Conservation (phyloP, 1,140 invertebrate genomes). For the Polypedilum vanderplanki region DNA sequence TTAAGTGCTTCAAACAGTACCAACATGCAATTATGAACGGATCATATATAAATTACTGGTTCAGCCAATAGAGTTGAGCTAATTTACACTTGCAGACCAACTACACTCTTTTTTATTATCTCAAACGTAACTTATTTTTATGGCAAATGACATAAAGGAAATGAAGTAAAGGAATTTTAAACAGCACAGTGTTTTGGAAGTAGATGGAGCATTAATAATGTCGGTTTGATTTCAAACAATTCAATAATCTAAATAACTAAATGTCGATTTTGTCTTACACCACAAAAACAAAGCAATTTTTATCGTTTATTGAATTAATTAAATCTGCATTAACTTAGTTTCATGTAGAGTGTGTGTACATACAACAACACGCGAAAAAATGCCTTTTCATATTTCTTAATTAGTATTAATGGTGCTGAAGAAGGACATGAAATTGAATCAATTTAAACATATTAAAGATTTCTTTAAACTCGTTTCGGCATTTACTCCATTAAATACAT, state of each 20-base stretch:
- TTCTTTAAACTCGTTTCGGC: not conserved
- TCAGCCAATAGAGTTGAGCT: not conserved
- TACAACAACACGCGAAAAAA: not conserved
- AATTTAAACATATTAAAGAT: not conserved
- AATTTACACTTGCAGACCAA: not conserved
- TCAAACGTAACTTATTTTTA: not conserved
- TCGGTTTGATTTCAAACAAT: not conserved
- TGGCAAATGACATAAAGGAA: not conserved
- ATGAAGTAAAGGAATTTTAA: not conserved
- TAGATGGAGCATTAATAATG: not conserved
- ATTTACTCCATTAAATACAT: not conserved
- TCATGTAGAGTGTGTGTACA: not conserved
- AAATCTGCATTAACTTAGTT: not conserved
- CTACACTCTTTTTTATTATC: not conserved
- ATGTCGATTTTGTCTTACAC: too few relatives aligned
- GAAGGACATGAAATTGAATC: not conserved
- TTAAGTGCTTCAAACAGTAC: not conserved
- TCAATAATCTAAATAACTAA: too few relatives aligned
- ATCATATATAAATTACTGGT: not conserved
- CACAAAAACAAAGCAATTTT: too few relatives aligned
- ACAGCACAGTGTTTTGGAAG: not conserved
- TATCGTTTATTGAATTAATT: slow-evolving; percentile 9
- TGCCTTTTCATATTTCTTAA: not conserved
- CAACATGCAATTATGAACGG: not conserved
- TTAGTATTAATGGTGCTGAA: not conserved